Percentiles rank a stretch among this genome's conserved stretches.
Evolutionary conservation across 2,888 invertebrate species (phyloP).

Genomic region (Eupelmus urozonus): DNA sequence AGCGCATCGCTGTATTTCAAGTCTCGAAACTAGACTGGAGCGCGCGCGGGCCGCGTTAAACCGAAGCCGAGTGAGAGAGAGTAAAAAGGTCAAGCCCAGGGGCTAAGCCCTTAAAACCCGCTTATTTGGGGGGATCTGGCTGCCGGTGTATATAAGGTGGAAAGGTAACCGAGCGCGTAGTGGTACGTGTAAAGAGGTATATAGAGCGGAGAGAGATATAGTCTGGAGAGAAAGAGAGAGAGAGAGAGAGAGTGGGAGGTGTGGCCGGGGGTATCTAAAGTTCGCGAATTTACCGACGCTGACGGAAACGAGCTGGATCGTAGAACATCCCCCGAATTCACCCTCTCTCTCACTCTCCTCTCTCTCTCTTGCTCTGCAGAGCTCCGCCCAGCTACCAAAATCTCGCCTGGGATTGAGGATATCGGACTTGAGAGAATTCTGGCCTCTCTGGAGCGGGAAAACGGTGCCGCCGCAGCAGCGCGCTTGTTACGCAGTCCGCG

Average conservation of each 20-base stretch:
- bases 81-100: conserved; percentile 56
- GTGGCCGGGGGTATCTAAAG: conserved; percentile 67
- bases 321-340: conserved; percentile 49
- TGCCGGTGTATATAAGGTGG: conserved; percentile 53
- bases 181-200: conserved; percentile 8
- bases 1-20: conserved; percentile 38
- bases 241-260: conserved; percentile 21
- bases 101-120: conserved; percentile 71
- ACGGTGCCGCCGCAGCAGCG: conserved; percentile 22
- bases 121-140: conserved; percentile 66
- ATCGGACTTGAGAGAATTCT: conserved; percentile 58
- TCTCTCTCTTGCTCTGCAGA: background rate
- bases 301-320: conserved; percentile 58
- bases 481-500: conserved; percentile 26
- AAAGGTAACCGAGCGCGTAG: conserved; percentile 55
- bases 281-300: conserved; percentile 66
- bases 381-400: conserved; percentile 41
- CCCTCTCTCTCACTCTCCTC: conserved; percentile 30
- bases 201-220: too few species aligned
- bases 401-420: conserved; percentile 58
- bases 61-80: background rate
- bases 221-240: background rate
- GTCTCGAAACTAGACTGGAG: conserved; percentile 14
- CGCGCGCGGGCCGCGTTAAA: conserved; percentile 19
- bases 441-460: conserved; percentile 27